Evolutionary conservation across 2,888 invertebrate genomes (phyloP).

Genomic region (Drymonia ruficornis): DNA sequence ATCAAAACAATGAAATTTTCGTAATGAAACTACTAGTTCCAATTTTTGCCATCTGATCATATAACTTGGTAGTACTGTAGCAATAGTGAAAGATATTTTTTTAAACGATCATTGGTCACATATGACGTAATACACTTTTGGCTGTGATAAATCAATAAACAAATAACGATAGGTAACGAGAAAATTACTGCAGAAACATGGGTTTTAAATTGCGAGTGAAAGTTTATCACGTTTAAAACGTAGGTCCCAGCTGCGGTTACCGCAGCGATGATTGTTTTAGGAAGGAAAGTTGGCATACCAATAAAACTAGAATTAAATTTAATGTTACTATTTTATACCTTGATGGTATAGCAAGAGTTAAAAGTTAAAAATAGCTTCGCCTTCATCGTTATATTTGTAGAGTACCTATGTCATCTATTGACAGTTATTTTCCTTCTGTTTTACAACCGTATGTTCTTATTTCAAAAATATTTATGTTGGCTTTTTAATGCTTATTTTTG

Average conservation of each 20-base stretch:
- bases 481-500: too few species aligned
- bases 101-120: background rate
- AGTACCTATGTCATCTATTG: background rate
- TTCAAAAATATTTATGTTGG: too few species aligned
- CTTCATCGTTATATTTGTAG: too few species aligned
- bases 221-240: background rate
- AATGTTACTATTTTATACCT: background rate
- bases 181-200: background rate
- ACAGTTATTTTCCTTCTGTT: too few species aligned
- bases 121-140: background rate
- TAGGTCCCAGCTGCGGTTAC: background rate
- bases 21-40: too few species aligned
- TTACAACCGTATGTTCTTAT: too few species aligned
- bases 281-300: constrained; percentile 1
- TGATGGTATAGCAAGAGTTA: background rate
- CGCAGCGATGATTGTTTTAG: constrained; percentile 17
- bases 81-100: constrained; percentile 1
- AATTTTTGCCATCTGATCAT: too few species aligned
- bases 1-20: too few species aligned
- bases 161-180: background rate
- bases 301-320: background rate
- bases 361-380: background rate
- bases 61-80: too few species aligned
- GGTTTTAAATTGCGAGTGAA: constrained; percentile 2
- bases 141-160: background rate